These are phyloP conservation scores for Eupithecia insigniata DNA, from an alignment of 2,888 invertebrate genomes.

Conservation along the genomic window DNA sequence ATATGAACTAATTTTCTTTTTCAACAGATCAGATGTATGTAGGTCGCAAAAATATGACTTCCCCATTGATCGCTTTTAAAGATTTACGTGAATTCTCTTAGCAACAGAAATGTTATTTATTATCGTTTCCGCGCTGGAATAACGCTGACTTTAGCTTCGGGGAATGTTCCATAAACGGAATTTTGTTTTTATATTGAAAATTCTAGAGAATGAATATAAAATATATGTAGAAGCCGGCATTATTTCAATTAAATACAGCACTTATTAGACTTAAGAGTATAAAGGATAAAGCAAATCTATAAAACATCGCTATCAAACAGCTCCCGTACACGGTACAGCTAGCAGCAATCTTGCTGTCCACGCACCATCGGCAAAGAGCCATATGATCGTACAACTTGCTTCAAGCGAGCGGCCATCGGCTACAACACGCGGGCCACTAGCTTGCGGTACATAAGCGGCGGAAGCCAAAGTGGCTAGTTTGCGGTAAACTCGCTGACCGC, in stretches of 20 bases:
- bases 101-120: not conserved
- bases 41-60: not conserved
- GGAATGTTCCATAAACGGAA: slow-evolving; percentile 4
- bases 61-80: not conserved
- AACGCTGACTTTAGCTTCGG: not conserved
- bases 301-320: too few relatives aligned
- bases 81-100: slow-evolving; percentile 3
- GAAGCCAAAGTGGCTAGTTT: too few relatives aligned
- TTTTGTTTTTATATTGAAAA: not conserved
- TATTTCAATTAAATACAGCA: not conserved
- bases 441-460: too few relatives aligned
- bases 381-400: too few relatives aligned
- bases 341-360: too few relatives aligned
- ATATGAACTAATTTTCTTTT: too few relatives aligned
- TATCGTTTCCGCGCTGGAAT: not conserved
- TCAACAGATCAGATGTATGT: too few relatives aligned
- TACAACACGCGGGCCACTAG: too few relatives aligned
- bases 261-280: not conserved
- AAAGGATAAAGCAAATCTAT: not conserved
- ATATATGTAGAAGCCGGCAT: not conserved
- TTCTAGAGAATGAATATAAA: not conserved
- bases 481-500: too few relatives aligned
- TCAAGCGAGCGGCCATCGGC: too few relatives aligned
- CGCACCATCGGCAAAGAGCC: too few relatives aligned
- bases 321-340: too few relatives aligned